These are phyloP conservation scores for Morphnarchus princeps DNA, from an alignment of 2,113 vertebrate genomes.

Conservation along the genomic window DNA sequence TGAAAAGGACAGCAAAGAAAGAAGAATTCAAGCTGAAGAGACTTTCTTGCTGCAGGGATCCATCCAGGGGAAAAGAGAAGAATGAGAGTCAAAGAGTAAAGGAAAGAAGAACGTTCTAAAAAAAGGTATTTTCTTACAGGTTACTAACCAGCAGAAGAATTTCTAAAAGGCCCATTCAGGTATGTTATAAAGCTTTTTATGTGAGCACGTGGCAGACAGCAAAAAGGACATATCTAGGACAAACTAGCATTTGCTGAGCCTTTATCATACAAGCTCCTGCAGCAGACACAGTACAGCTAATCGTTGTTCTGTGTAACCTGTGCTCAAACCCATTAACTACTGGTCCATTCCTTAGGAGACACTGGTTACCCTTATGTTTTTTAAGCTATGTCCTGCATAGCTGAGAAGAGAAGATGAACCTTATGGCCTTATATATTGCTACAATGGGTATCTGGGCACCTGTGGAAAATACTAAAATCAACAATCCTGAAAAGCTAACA, in stretches of 20 bases:
- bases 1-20: slow-evolving; percentile 7
- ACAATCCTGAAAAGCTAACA: not conserved
- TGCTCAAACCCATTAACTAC: not conserved
- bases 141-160: not conserved
- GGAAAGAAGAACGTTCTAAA: not conserved
- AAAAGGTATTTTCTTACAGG: not conserved
- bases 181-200: not conserved
- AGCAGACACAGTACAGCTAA: not conserved
- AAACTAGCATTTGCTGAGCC: not conserved
- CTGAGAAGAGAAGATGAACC: not conserved
- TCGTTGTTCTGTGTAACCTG: not conserved
- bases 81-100: not conserved
- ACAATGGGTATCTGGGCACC: not conserved
- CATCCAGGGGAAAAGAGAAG: not conserved
- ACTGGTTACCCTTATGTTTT: not conserved
- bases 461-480: not conserved
- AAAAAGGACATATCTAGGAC: not conserved
- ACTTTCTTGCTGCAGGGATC: not conserved
- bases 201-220: not conserved
- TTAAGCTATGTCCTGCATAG: not conserved
- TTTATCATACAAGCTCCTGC: not conserved
- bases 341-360: not conserved
- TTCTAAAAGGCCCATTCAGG: not conserved
- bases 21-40: not conserved
- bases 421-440: not conserved